Evolutionary conservation across 2,113 vertebrate species (phyloP), one percentile per base, ranked within the genome.

Genomic region (Bos indicus): DNA sequence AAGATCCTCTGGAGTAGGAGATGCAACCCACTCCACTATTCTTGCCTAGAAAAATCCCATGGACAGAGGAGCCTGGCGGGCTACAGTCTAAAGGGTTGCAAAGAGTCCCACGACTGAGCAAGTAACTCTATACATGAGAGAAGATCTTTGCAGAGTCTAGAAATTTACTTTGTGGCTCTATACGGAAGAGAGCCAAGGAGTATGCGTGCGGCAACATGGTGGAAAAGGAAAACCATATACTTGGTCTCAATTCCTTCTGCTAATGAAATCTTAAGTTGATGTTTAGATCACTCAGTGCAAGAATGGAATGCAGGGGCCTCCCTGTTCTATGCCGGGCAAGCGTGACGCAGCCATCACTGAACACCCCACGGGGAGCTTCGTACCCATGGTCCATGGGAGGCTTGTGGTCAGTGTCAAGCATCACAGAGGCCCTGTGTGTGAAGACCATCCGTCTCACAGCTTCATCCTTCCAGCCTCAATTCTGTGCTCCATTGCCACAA

Each of bases 351-450:
- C 46, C 40, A 88, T 62, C 15, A 7, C 5, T 36, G 64, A 56
- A 80, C 51, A 71, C 43, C 13, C 54, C 21, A 5, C 0, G 0
- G 30, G 92, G 19, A 88, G 40, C n/a, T 51, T 15, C 36, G 28
- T 6, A 36, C 5, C 23, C 14, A 10, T 10, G 7, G 64, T 3
- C 4, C 15, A 0, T 4, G n/a, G 30, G 43, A 57, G 15, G 21
- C 4, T 48, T 11, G 48, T 4, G 54, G 6, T 43, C 12, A 7
- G 25, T n/a, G 60, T 40, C 43, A 16, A 40, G 23, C 26, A 19
- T 33, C 26, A 14, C 51, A 71, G 67, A 16, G 59, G 33, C 84
- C 62, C 15, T 11, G 25, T 48, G 19, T 9, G 12, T n/a, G 59
- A 16, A 81, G n/a, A 16, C 46, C 3, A 3, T 19, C n/a, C 54